Percentiles rank a stretch among this genome's conserved stretches.
Evolutionary conservation across 1,140 invertebrate species (phyloP).

Genomic region (Rhagoletis zephyria): DNA sequence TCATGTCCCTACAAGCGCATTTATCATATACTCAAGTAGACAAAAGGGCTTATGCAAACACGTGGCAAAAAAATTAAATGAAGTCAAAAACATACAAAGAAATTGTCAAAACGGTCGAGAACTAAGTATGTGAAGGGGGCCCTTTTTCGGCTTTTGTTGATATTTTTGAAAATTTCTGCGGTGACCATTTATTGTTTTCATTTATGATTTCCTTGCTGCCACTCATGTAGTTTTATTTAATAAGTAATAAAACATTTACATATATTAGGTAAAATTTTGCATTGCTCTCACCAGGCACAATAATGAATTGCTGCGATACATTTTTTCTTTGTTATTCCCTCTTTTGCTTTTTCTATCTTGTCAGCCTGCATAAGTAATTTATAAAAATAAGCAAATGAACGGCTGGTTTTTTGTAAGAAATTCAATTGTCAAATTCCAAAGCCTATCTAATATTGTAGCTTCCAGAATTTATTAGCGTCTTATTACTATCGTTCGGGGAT

Average conservation of each 20-base stretch:
- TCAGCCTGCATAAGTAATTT: not conserved
- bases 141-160: not conserved
- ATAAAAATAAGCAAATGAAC: not conserved
- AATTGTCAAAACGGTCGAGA: not conserved
- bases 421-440: too few relatives aligned
- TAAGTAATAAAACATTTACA: conserved; percentile 10
- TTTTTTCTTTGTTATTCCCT: not conserved
- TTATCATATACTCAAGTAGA: conserved; percentile 31
- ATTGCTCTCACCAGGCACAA: not conserved
- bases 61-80: not conserved
- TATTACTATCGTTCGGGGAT: not conserved
- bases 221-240: not conserved
- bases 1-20: not conserved
- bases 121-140: not conserved
- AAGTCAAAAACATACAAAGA: conserved; percentile 15
- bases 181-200: not conserved
- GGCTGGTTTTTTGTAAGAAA: not conserved
- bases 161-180: not conserved
- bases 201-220: not conserved
- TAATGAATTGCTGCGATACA: not conserved
- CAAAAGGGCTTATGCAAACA: conserved; percentile 1
- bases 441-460: not conserved
- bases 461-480: not conserved
- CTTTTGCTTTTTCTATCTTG: not conserved
- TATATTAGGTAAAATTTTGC: not conserved